Percentiles rank a stretch among this genome's conserved stretches.
These are phyloP conservation scores for Carcina quercana DNA, from an alignment of 2,888 invertebrate species.

Conservation along the genomic window DNA sequence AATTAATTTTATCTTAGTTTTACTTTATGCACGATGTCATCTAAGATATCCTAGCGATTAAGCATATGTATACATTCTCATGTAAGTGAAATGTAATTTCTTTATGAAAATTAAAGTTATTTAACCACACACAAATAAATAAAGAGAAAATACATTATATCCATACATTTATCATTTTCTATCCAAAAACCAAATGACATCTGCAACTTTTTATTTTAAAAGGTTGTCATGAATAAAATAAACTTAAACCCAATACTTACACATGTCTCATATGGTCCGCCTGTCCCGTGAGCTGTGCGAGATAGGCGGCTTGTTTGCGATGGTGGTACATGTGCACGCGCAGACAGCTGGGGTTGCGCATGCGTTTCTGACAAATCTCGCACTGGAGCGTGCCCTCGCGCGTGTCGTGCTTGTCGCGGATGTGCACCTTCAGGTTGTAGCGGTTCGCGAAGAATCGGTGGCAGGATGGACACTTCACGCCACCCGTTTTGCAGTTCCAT, in stretches of 20 bases:
- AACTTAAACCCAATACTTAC: constrained; percentile 34
- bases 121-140: too few relatives aligned
- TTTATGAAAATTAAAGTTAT: too few relatives aligned
- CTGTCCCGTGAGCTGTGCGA: constrained; percentile 51
- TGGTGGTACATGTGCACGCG: constrained; percentile 80
- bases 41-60: too few relatives aligned
- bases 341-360: constrained; percentile 77
- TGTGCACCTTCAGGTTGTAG: constrained; percentile 82
- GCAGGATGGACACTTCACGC: constrained; percentile 78
- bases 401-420: constrained; percentile 81
- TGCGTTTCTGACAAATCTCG: constrained; percentile 79
- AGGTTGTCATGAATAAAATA: not conserved
- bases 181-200: too few relatives aligned
- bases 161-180: too few relatives aligned
- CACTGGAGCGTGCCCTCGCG: constrained; percentile 79
- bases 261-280: constrained; percentile 43
- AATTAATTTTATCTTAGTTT: too few relatives aligned
- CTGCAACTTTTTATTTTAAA: too few relatives aligned
- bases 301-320: constrained; percentile 72
- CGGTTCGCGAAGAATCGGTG: constrained; percentile 78
- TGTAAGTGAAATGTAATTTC: too few relatives aligned
- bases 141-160: too few relatives aligned
- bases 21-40: too few relatives aligned
- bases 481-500: constrained; percentile 66
- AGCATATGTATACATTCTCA: too few relatives aligned